A percentile compares a stretch with the other conserved stretches of the same genome.
These are phyloP conservation scores for Polymixis lichenea DNA, from an alignment of 2,888 invertebrate genomes.

Conservation along the genomic window DNA sequence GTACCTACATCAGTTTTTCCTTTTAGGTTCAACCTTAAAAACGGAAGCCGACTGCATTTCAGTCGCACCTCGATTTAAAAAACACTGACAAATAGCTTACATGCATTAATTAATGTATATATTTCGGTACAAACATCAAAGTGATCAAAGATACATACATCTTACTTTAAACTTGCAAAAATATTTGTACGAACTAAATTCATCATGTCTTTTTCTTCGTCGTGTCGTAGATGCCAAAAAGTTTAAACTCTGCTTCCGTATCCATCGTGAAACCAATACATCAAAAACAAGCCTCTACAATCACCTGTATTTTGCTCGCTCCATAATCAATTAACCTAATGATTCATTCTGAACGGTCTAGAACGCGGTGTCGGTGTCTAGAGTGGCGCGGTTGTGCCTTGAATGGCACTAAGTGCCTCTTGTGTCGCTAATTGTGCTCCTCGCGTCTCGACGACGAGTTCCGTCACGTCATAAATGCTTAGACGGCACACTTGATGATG, in stretches of 20 bases:
- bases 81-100: neutral
- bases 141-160: too few relatives aligned
- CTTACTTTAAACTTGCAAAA: neutral
- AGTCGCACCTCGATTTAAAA: neutral
- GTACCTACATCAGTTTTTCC: neutral
- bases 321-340: slow-evolving; percentile 54
- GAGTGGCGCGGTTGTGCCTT: slow-evolving; percentile 70
- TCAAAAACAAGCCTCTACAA: neutral
- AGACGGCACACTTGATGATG: slow-evolving; percentile 32
- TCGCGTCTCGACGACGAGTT: slow-evolving; percentile 57
- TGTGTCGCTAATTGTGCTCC: slow-evolving; percentile 79
- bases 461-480: slow-evolving; percentile 50
- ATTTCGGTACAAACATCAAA: neutral
- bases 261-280: neutral
- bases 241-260: neutral
- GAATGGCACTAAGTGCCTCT: slow-evolving; percentile 81
- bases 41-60: neutral
- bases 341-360: slow-evolving; percentile 49
- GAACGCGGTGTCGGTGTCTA: slow-evolving; percentile 52
- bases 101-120: too few relatives aligned
- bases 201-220: neutral
- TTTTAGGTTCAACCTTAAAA: neutral
- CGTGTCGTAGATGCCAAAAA: neutral
- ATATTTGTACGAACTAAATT: neutral
- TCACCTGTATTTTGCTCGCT: slow-evolving; percentile 11